phyloP scores from a whole-genome alignment of 2,113 vertebrate species.

The Cynoglossus semilaevis region DNA sequence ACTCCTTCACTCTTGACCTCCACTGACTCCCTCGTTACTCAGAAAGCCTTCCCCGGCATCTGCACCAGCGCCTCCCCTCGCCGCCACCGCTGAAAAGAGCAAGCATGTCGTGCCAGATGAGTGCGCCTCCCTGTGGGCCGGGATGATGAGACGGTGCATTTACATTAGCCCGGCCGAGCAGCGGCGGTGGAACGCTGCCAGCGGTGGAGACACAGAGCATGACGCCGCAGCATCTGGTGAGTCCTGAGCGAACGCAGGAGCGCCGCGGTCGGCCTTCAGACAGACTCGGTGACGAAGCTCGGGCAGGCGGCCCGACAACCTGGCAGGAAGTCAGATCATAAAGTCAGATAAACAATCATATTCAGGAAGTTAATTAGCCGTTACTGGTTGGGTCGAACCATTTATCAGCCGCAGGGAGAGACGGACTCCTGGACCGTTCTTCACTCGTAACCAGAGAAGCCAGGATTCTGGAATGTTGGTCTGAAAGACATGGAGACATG shows the following conservation, averaged over 20 bases:
- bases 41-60: constrained; percentile 39
- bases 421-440: constrained; percentile 28
- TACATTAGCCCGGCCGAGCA: constrained; percentile 55
- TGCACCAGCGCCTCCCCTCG: constrained; percentile 33
- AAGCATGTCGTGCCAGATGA: constrained; percentile 47
- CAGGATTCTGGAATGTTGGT: constrained; percentile 25
- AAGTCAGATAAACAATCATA: constrained; percentile 68
- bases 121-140: constrained; percentile 36
- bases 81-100: neutral
- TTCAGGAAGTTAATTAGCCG: constrained; percentile 61
- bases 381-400: constrained; percentile 52
- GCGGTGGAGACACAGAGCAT: constrained; percentile 21
- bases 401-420: constrained; percentile 46
- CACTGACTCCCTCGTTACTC: constrained; percentile 17
- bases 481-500: constrained; percentile 1
- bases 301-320: constrained; percentile 22
- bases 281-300: constrained; percentile 19
- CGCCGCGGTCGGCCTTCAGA: constrained; percentile 18
- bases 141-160: constrained; percentile 56
- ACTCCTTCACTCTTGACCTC: constrained; percentile 48
- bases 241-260: constrained; percentile 32
- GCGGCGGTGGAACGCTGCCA: constrained; percentile 52
- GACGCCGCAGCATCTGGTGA: constrained; percentile 55
- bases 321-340: constrained; percentile 52
- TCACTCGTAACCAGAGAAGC: constrained; percentile 36